Evolutionary conservation across 2,113 vertebrate species (phyloP), one percentile per base, ranked within the genome.

Genomic region (Porphyrio hochstetteri): DNA sequence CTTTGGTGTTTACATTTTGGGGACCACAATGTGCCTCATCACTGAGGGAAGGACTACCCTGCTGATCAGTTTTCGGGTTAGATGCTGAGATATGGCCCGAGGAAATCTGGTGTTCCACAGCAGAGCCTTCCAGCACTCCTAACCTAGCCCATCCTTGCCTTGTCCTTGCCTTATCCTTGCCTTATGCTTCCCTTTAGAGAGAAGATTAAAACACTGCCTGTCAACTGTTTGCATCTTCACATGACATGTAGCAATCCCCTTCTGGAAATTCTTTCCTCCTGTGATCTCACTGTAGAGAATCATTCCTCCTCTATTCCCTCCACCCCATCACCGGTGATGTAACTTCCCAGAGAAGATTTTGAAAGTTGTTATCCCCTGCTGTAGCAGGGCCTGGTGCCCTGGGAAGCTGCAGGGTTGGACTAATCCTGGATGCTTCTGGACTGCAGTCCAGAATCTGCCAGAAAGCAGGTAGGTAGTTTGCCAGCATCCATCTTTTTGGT

Each of bases 401-500:
- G 20, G 35, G 61, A 46, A 48, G 19, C 46, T 35, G 42, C 40
- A 65, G 18, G 35, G 11, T 28, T 40, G 31, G 31, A 92, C 23
- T 48, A 52, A 44, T 56, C 52, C 42, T 38, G 19, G 40, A 68
- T 57, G 10, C 35, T 82, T 91, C 61, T 93, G 53, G 36, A 65
- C 25, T 75, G 11, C 17, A 70, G 48, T 65, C 76, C 50, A 65
- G 50, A 64, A 64, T 65, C 38, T 81, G 68, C 72, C 82, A 92
- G 69, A 81, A 81, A 59, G 56, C 12, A 42, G 27, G 18, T 27
- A n/a, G 56, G 27, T 86, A n/a, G 29, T 67, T 91, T 94, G 87
- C 87, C 91, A 96, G 67, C 48, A 86, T 86, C 76, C 61, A 7
- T 90, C 86, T 86, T 83, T 86, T 53, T 65, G 71, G 28, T 67